Base-by-base conservation (phyloP, 92 coral and sea anemone species). In the Scolanthus callimorphus region DNA sequence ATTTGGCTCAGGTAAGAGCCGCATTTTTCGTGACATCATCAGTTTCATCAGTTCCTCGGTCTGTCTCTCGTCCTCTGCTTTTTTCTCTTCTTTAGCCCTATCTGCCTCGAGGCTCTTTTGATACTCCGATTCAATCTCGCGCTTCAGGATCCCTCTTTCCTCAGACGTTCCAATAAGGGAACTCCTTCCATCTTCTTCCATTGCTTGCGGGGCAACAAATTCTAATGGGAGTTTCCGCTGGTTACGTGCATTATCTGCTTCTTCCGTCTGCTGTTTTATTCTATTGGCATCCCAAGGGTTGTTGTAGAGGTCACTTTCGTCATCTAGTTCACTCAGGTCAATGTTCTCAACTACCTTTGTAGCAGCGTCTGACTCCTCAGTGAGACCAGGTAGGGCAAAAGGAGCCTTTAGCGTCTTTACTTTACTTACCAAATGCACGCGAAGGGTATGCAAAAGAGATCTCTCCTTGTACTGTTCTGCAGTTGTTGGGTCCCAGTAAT, bases 151-250 rank as follows among this genome's bases (percentile, higher is more conserved):
- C 30, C 31, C 27, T 52, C 79, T 52, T 31, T 72, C 79, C 29
- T 72, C 71, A 52, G 70, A 60, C 3, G 55, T 71, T 15, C 70
- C 78, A 50, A 71, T 71, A 22, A 71, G 60, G 17, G 43, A 34
- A 34, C 43, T 15, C 43, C 43, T 6, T 6, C 15, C 43, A 34
- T 34, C 43, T 6, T 6, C 15, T 34, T 6, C 15, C 15, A 34
- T 6, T n/a, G n/a, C n/a, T n/a, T n/a, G n/a, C n/a, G n/a, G n/a
- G n/a, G n/a, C n/a, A n/a, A n/a, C n/a, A n/a, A n/a, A n/a, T n/a
- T n/a, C n/a, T n/a, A n/a, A n/a, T n/a, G n/a, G n/a, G n/a, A n/a
- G n/a, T n/a, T n/a, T n/a, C n/a, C n/a, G n/a, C n/a, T n/a, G n/a
- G n/a, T n/a, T n/a, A n/a, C n/a, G n/a, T n/a, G n/a, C n/a, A 34